Evolutionary conservation across 2,797 vertebrate genomes (phyloP).

Genomic region (Picus viridis): DNA sequence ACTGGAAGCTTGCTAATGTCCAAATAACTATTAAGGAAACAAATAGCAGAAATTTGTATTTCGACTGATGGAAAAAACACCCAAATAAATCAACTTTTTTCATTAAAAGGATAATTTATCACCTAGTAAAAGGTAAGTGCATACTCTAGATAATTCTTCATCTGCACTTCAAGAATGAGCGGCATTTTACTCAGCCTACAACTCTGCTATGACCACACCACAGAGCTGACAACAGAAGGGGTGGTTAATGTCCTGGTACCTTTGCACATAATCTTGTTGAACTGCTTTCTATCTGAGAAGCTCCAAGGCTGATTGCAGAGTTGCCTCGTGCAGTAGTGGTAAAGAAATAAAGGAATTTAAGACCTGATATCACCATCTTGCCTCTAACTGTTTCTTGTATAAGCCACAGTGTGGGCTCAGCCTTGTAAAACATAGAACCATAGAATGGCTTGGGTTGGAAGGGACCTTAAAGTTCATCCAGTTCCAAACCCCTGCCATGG

Average conservation of each 20-base stretch:
- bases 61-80: not conserved
- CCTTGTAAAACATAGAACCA: too few relatives aligned
- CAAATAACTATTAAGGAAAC: not conserved
- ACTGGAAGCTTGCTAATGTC: not conserved
- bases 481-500: too few relatives aligned
- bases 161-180: not conserved
- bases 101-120: not conserved
- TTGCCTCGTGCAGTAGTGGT: not conserved
- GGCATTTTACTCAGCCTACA: not conserved
- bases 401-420: not conserved
- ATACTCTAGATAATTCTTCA: not conserved
- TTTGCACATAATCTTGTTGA: not conserved
- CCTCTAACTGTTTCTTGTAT: not conserved
- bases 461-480: too few relatives aligned
- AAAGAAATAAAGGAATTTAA: not conserved
- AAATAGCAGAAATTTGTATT: slow-evolving; percentile 11
- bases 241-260: not conserved
- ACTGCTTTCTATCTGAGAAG: not conserved
- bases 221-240: not conserved
- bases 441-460: too few relatives aligned
- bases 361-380: not conserved
- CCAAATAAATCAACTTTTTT: not conserved
- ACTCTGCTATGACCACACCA: not conserved
- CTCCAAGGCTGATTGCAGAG: not conserved
- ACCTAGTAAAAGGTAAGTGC: not conserved